These are phyloP conservation scores for Onychomys torridus DNA, from an alignment of 2,797 vertebrate genomes.

Conservation along the genomic window DNA sequence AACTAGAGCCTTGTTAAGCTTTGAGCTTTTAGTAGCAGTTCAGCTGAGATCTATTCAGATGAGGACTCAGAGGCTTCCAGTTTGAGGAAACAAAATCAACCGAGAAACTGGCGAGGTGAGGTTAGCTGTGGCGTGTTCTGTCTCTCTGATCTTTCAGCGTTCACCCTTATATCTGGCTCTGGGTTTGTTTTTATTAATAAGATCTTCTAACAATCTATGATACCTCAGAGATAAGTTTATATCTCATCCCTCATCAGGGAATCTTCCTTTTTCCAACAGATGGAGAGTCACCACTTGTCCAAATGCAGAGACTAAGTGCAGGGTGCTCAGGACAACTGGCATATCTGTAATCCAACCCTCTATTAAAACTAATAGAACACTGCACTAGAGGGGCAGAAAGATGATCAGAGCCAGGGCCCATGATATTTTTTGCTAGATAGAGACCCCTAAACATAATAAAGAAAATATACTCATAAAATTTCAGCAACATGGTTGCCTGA, in stretches of 20 bases:
- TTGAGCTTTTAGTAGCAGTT: too few relatives aligned
- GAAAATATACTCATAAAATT: neutral
- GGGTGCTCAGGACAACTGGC: neutral
- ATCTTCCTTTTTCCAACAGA: neutral
- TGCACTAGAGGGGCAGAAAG: neutral
- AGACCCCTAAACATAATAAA: neutral
- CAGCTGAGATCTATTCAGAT: too few relatives aligned
- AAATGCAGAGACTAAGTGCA: neutral
- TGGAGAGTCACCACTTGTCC: neutral
- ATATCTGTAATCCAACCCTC: neutral
- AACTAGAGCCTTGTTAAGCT: too few relatives aligned
- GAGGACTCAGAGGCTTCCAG: too few relatives aligned
- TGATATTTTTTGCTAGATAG: neutral
- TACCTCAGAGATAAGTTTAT: too few relatives aligned
- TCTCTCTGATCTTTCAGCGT: too few relatives aligned
- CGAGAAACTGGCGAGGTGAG: too few relatives aligned
- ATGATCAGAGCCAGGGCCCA: neutral
- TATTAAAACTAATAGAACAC: neutral
- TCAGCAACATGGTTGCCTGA: neutral
- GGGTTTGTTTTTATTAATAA: too few relatives aligned
- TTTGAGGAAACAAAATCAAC: too few relatives aligned
- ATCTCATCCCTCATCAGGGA: neutral
- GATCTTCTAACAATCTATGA: too few relatives aligned
- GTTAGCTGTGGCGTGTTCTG: too few relatives aligned
- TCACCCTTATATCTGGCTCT: too few relatives aligned